These are phyloP conservation scores for Acrossocheilus fasciatus DNA, from an alignment of 2,797 vertebrate genomes.

Conservation along the genomic window DNA sequence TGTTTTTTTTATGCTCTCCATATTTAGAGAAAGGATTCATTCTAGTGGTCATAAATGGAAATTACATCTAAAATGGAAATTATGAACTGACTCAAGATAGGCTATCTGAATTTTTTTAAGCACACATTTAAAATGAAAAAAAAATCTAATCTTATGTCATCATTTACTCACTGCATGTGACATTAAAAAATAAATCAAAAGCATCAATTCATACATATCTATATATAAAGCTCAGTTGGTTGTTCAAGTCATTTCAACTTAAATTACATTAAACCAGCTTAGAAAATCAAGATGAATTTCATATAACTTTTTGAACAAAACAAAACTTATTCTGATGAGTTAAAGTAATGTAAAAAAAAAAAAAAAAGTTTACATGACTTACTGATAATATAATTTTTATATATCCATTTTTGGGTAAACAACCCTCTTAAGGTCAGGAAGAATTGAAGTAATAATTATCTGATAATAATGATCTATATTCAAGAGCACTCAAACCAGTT, in stretches of 20 bases:
- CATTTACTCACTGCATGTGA: neutral
- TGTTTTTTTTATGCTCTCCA: neutral
- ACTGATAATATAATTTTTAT: neutral
- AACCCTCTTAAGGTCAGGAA: neutral
- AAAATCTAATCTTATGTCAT: neutral
- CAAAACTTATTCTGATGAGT: neutral
- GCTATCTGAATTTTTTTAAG: neutral
- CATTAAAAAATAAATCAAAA: neutral
- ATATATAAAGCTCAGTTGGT: neutral
- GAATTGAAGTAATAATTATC: neutral
- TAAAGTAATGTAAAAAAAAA: neutral
- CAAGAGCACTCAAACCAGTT: neutral
- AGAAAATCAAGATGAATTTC: neutral
- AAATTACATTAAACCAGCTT: neutral
- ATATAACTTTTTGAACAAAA: neutral
- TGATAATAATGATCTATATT: neutral
- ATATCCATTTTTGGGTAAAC: neutral
- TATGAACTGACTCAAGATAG: neutral
- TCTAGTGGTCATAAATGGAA: slow-evolving; percentile 40
- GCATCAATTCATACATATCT: too few species aligned
- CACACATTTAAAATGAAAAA: neutral
- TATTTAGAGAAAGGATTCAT: slow-evolving; percentile 43
- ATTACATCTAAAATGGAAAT: slow-evolving; percentile 7
- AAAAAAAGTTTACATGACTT: neutral
- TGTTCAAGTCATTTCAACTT: neutral